These are phyloP conservation scores for Myrmophylax atrothorax DNA, from an alignment of 2,113 vertebrate genomes.

Conservation along the genomic window DNA sequence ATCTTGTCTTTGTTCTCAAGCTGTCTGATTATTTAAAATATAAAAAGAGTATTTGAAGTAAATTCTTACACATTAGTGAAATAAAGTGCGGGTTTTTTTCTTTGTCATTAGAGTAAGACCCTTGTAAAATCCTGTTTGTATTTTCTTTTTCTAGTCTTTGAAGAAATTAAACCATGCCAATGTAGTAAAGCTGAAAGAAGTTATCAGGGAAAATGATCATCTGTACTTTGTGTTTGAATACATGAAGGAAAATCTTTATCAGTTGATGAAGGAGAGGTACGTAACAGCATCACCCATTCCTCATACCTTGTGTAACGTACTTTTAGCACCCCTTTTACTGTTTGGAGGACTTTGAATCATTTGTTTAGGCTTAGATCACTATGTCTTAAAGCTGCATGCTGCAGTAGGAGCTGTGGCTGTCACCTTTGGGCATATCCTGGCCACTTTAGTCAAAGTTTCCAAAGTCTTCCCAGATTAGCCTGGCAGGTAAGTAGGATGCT, in stretches of 20 bases:
- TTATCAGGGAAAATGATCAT: conserved; percentile 85
- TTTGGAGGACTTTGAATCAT: not conserved
- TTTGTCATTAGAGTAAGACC: not conserved
- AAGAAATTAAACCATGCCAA: conserved; percentile 86
- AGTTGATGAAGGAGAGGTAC: conserved; percentile 87
- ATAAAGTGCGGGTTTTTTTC: accelerated
- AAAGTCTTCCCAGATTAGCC: not conserved
- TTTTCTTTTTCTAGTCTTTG: conserved; percentile 77
- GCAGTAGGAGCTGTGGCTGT: not conserved
- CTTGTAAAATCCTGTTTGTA: not conserved
- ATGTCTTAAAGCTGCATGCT: not conserved
- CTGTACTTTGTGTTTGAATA: conserved; percentile 87
- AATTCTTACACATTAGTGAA: not conserved
- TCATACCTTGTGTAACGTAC: not conserved
- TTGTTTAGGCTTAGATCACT: not conserved
- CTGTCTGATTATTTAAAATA: not conserved
- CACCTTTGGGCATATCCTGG: not conserved
- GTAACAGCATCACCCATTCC: not conserved
- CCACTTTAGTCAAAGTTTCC: not conserved
- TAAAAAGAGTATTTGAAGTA: not conserved
- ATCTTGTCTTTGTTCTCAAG: not conserved
- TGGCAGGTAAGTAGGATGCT: not conserved
- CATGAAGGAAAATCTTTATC: conserved; percentile 88
- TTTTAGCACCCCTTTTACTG: not conserved
- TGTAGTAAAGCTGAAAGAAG: conserved; percentile 85